Percentiles rank a stretch among this genome's conserved stretches.
phyloP scores from a whole-genome alignment of 2,797 vertebrate species.

The Enoplosus armatus region DNA sequence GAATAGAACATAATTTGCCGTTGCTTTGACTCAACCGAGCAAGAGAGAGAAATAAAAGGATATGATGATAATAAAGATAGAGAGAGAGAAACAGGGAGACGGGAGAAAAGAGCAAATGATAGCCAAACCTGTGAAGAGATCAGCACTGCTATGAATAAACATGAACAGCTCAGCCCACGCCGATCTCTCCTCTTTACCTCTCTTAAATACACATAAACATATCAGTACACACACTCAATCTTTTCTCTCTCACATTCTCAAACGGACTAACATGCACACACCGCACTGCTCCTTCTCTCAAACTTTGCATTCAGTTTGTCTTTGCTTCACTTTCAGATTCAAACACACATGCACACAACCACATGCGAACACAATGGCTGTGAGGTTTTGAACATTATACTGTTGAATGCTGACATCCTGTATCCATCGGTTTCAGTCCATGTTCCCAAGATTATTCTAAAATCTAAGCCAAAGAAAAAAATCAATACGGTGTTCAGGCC shows the following conservation, averaged over 20 bases:
- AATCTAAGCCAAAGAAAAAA: slow-evolving; percentile 9
- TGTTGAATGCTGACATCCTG: not conserved
- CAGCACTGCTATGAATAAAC: slow-evolving; percentile 81
- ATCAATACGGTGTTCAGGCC: slow-evolving; percentile 21
- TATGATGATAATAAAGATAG: slow-evolving; percentile 12
- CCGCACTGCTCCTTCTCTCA: not conserved
- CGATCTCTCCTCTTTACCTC: slow-evolving; percentile 59
- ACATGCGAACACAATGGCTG: not conserved
- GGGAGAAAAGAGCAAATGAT: slow-evolving; percentile 55
- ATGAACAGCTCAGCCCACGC: slow-evolving; percentile 77
- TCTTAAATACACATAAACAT: slow-evolving; percentile 55
- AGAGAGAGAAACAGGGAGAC: slow-evolving; percentile 36
- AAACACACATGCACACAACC: not conserved
- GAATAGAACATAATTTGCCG: slow-evolving; percentile 7
- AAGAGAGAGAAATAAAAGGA: slow-evolving; percentile 33
- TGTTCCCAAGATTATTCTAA: slow-evolving; percentile 16
- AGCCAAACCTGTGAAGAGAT: slow-evolving; percentile 73
- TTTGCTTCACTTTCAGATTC: not conserved
- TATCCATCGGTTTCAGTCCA: not conserved
- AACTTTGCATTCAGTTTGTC: not conserved
- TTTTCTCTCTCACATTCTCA: slow-evolving; percentile 2
- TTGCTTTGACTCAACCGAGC: slow-evolving; percentile 13
- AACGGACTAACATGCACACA: not conserved
- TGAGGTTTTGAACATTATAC: not conserved
- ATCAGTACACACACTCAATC: slow-evolving; percentile 9